Base-by-base conservation (phyloP, 2,113 vertebrate species). In the Ondatra zibethicus region DNA sequence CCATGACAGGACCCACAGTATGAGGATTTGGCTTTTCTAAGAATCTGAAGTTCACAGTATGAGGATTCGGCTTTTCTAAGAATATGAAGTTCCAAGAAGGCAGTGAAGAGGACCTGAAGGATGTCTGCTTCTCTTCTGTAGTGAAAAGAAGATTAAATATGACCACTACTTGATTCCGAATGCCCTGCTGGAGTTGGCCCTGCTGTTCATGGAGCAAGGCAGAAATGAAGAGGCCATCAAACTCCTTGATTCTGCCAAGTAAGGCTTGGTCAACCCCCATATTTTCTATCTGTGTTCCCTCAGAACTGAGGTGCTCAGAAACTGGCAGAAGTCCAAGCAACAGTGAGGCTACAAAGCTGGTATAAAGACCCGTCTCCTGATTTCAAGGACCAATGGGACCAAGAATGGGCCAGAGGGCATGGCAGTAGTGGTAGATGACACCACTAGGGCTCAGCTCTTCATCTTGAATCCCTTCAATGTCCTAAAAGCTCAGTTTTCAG, bases 161-260 rank as follows among this genome's bases (percentile, higher is more conserved):
- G 99, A 99, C 97, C 99, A 99, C 97, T 99, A 99, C 97, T 98
- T 99, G 98, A 99, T 99, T 96, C 99, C 99, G 91, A 99, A 99
- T 93, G 99, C 99, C 5, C 98, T 99, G 89, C 98, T 99, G 98
- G 99, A 99, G 97, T 98, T 99, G 65, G 99, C 99, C 0, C 98
- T 99, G 97, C 98, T 99, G n/a, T 99, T 99, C 97, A 98, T 99
- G 97, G 99, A 99, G 70, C 98, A 99, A 96, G 99, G 98, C 1
- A 99, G 99, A 98, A 99, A 95, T 27, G 98, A 99, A 93, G 99
- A 99, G 95, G 99, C 99, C 87, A 97, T 99, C 96, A 99, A 99
- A 98, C 98, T 99, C 61, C 98, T 99, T 97, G 99, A 99, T 98
- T 97, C 98, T 94, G 99, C 99, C 95, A 99, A 99, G 99, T 99